A percentile compares a stretch with the other conserved stretches of the same genome.
Conservation (phyloP, 2,797 vertebrate genomes). For the Diglossa cyanea region DNA sequence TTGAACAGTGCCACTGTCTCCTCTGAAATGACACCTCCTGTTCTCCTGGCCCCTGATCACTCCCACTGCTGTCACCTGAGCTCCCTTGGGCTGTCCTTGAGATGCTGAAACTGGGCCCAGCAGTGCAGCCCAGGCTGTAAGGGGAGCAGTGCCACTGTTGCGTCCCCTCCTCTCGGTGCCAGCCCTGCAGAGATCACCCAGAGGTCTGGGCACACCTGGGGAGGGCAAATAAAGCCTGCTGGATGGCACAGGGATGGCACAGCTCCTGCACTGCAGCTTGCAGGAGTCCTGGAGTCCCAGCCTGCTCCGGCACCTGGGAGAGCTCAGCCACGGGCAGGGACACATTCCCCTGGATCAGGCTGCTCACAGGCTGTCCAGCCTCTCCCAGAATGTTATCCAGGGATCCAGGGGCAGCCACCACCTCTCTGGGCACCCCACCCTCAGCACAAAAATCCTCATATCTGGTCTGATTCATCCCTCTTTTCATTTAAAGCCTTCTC, state of each 20-base stretch:
- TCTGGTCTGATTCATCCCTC: neutral
- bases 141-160: neutral
- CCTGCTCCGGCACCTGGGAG: neutral
- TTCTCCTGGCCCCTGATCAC: neutral
- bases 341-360: neutral
- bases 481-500: fast-evolving
- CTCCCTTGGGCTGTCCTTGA: neutral
- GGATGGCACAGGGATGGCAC: neutral
- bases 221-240: neutral
- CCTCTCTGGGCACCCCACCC: neutral
- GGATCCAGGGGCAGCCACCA: neutral
- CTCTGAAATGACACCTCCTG: neutral
- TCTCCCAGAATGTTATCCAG: neutral
- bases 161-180: neutral
- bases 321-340: neutral
- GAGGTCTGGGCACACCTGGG: neutral
- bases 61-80: fast-evolving
- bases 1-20: neutral
- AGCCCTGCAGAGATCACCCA: neutral
- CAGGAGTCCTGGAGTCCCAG: neutral
- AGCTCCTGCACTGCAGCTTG: neutral
- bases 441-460: fast-evolving
- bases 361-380: neutral
- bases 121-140: fast-evolving
- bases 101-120: neutral